These are phyloP conservation scores for Porites lobata DNA, from an alignment of 92 coral and sea anemone genomes.

Conservation along the genomic window DNA sequence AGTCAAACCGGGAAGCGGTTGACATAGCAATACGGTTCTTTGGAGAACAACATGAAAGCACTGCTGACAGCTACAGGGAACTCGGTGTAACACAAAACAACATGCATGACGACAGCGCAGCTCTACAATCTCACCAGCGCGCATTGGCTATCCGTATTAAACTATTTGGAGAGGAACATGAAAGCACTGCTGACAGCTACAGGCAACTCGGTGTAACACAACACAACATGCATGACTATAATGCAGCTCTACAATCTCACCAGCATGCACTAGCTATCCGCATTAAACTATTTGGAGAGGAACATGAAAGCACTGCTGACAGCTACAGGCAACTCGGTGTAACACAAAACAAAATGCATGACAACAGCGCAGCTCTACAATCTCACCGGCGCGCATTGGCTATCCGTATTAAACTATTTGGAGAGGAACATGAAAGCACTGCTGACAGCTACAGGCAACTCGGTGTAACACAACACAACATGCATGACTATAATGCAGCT, in stretches of 20 bases:
- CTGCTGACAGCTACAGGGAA: conserved; percentile 17
- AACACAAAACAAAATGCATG: neutral
- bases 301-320: conserved; percentile 22
- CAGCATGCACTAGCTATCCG: conserved; percentile 7
- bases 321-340: conserved; percentile 1
- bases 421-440: conserved; percentile 27
- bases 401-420: neutral
- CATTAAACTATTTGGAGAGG: neutral
- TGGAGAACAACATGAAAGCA: conserved; percentile 13
- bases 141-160: neutral
- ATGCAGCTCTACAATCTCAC: neutral
- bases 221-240: neutral
- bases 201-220: neutral
- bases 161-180: conserved; percentile 15
- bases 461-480: too few species aligned
- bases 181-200: conserved; percentile 6
- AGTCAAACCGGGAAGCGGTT: conserved; percentile 4
- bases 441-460: conserved; percentile 19
- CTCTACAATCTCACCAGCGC: neutral
- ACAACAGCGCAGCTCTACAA: neutral
- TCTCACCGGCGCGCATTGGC: neutral
- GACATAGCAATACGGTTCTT: neutral
- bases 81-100: neutral
- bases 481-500: too few species aligned
- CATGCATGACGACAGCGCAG: neutral